Base-by-base conservation (phyloP, 2,113 vertebrate genomes). In the Xiphorhynchus elegans region DNA sequence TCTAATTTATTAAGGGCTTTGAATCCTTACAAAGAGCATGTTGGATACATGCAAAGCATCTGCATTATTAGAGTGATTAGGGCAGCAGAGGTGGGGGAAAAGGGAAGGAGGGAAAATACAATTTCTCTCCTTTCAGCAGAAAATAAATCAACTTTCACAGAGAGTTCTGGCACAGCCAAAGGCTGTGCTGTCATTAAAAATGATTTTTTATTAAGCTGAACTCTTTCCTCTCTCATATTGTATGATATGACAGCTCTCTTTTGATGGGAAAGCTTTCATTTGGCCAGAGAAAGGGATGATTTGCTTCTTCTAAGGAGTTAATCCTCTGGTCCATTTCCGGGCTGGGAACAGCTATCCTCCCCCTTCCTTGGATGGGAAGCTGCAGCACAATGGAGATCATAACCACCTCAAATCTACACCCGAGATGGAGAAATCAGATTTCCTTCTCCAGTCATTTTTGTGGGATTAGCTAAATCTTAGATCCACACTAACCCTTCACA, bases 341-440 rank as follows among this genome's bases (percentile, higher is more conserved):
- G 88, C 95, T 84, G 79, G 90, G 91, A 95, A 93, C 84, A 91
- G 93, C 95, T 81, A 91, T 97, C 96, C 94, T 96, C 96, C 91
- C 94, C 93, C 95, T 93, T 91, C 52, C 90, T 91, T 90, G 92
- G 62, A 83, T 79, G 3, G 8, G 78, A 95, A 94, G 73, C 89
- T 80, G 80, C 60, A 53, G 94, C 98, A 99, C 98, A 99, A 99
- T 98, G 96, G 98, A 98, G 98, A 98, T 99, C 98, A 97, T 95
- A 97, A 96, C 97, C 96, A 84, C 97, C 96, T 97, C 96, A 95
- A 95, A 97, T 96, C 98, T 98, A 98, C 98, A 97, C 98, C 98
- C 97, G 93, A 99, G 98, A 98, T 98, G 98, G 98, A 97, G 98
- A 98, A 98, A 99, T 98, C 98, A 98, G 99, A 99, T 99, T 98